Conservation (phyloP, 2,113 vertebrate genomes). For the Orycteropus afer region DNA sequence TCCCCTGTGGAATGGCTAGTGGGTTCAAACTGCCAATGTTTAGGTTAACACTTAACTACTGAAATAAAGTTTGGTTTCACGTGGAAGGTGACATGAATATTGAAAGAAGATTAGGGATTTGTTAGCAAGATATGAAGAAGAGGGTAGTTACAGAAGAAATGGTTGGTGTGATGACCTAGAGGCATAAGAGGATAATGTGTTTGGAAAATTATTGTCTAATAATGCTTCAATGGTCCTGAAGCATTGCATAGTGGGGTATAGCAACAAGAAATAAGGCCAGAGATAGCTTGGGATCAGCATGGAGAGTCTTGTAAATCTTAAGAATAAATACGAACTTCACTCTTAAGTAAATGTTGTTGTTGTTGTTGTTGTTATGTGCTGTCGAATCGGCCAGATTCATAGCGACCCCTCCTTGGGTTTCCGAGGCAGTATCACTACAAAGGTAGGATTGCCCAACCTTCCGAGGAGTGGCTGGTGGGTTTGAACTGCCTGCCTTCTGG, state of each 20-base stretch:
- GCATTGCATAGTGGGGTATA: neutral
- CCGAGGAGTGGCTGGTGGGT: too few relatives aligned
- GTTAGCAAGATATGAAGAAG: neutral
- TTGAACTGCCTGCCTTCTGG: too few relatives aligned
- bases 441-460: too few relatives aligned
- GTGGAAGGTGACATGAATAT: neutral
- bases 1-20: neutral
- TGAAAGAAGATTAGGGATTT: neutral
- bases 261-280: neutral
- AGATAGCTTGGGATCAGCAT: neutral
- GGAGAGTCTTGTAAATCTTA: neutral
- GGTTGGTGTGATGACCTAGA: neutral
- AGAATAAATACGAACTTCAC: neutral
- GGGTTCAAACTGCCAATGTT: neutral
- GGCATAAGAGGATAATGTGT: neutral
- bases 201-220: neutral
- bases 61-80: neutral
- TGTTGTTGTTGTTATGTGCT: too few relatives aligned
- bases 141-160: neutral
- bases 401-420: too few relatives aligned
- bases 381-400: too few relatives aligned
- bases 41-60: neutral
- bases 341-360: neutral
- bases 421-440: too few relatives aligned
- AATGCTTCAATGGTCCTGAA: neutral